Conservation (phyloP, 37 sponge, comb jelly and placozoan genomes). For the Ianthella basta region DNA sequence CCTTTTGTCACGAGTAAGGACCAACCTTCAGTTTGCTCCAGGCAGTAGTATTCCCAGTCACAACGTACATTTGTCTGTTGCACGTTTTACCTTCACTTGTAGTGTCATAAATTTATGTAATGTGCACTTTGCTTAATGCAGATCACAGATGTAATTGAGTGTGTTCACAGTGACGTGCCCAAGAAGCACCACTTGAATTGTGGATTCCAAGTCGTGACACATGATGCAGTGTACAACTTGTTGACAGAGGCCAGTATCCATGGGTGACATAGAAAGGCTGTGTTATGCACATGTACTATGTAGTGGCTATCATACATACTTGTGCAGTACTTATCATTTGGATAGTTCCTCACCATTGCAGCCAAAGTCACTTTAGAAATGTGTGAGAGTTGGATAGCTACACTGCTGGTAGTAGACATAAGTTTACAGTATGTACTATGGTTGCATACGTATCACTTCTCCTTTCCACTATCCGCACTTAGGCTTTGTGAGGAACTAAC, state of each 20-base stretch:
- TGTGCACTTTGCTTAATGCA: neutral
- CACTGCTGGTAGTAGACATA: too few species aligned
- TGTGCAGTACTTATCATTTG: neutral
- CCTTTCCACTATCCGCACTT: too few species aligned
- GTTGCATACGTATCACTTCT: too few species aligned
- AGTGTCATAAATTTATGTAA: neutral
- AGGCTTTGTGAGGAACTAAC: too few species aligned
- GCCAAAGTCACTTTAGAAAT: too few species aligned
- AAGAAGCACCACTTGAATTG: conserved; percentile 78
- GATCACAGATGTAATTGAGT: conserved; percentile 67
- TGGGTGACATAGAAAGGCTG: neutral
- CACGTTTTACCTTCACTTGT: neutral
- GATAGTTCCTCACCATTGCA: too few species aligned
- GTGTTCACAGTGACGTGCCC: conserved; percentile 60
- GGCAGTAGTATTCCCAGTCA: too few species aligned
- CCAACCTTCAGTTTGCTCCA: neutral
- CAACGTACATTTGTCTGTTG: too few species aligned
- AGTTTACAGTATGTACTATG: too few species aligned
- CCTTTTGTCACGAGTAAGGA: conserved; percentile 54
- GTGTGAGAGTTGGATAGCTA: too few species aligned
- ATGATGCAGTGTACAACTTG: conserved; percentile 54
- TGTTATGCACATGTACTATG: neutral
- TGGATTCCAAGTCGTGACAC: conserved; percentile 60
- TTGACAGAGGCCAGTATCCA: conserved; percentile 45
- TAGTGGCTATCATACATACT: neutral